Base-by-base conservation (phyloP, 2,888 invertebrate species). In the Adelphocoris suturalis region DNA sequence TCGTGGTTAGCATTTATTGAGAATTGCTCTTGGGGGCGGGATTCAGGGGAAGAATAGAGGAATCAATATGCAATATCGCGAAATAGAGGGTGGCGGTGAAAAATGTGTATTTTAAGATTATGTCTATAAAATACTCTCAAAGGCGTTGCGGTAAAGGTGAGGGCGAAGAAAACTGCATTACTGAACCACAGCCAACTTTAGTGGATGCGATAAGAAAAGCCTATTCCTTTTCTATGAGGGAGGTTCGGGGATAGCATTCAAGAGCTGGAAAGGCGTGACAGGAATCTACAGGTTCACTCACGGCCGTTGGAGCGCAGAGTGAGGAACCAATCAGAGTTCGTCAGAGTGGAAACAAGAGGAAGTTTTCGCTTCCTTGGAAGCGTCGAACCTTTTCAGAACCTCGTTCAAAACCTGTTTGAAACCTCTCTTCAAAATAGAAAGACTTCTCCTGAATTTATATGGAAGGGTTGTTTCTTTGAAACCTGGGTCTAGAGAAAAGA, bases 211-310 rank as follows among this genome's bases (percentile, higher is more conserved):
- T 68, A 68, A 68, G 68, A 23, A 23, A 23, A 1, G 68, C 23
- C 68, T 68, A 68, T 23, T 46, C 78, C 78, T 37, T 78, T 78
- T 78, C 27, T 78, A 28, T 46, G 68, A 3, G 4, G 16, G 16
- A 52, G 12, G 68, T 68, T 68, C 19, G 2, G 23, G 68, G 27
- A 9, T 68, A 1, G 78, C 37, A 78, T 47, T 78, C 78, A 46
- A 78, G 37, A 19, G n/a, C 78, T 16, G n/a, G n/a, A 78, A 23
- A 78, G 78, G 78, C 78, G 78, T 78, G 78, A 78, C 78, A 78
- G 46, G 78, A 78, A 78, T 78, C 37, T 78, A 14, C 78, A 78
- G 78, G 46, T 46, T 47, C 47, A 9, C 46, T 16, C 46, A 9
- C n/a, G 47, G 19, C 78, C 78, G 78, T 78, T 78, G 37, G 19